Percentiles rank a stretch among this genome's conserved stretches.
Conservation (phyloP, 2,113 vertebrate species). For the Cottus gobio region DNA sequence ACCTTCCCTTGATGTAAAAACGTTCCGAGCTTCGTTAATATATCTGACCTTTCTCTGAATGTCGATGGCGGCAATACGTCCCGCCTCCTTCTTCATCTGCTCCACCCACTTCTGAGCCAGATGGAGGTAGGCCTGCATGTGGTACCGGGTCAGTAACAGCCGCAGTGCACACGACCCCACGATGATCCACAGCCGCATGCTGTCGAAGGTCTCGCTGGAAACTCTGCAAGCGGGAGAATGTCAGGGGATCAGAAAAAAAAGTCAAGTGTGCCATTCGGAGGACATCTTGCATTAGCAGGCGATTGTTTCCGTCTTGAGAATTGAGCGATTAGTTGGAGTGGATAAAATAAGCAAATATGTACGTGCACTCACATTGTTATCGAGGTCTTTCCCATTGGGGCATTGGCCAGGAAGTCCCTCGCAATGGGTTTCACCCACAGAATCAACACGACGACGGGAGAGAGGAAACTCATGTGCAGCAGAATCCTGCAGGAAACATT, state of each 20-base stretch:
- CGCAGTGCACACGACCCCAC: conserved; percentile 86
- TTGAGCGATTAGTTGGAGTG: not conserved
- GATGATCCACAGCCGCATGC: conserved; percentile 88
- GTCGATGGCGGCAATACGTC: conserved; percentile 89
- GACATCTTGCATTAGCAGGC: not conserved
- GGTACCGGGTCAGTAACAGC: conserved; percentile 84
- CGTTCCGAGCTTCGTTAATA: not conserved
- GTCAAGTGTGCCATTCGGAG: not conserved
- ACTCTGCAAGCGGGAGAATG: conserved; percentile 76
- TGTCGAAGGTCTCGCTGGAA: conserved; percentile 86
- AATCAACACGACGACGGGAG: conserved; percentile 88
- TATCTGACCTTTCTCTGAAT: conserved; percentile 90
- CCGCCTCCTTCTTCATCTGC: conserved; percentile 90
- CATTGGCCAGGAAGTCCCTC: conserved; percentile 89
- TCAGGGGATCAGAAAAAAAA: not conserved
- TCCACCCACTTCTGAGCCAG: conserved; percentile 91
- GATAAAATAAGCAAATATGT: not conserved
- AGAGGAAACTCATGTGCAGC: conserved; percentile 90
- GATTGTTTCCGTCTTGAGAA: not conserved
- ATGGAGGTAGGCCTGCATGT: conserved; percentile 96
- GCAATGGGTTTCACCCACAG: conserved; percentile 93
- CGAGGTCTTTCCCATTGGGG: conserved; percentile 85
- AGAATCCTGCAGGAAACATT: conserved; percentile 81
- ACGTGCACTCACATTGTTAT: conserved; percentile 85
- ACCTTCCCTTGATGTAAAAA: not conserved